These are phyloP conservation scores for Melieria crassipennis DNA, from an alignment of 2,888 invertebrate species.

Conservation along the genomic window DNA sequence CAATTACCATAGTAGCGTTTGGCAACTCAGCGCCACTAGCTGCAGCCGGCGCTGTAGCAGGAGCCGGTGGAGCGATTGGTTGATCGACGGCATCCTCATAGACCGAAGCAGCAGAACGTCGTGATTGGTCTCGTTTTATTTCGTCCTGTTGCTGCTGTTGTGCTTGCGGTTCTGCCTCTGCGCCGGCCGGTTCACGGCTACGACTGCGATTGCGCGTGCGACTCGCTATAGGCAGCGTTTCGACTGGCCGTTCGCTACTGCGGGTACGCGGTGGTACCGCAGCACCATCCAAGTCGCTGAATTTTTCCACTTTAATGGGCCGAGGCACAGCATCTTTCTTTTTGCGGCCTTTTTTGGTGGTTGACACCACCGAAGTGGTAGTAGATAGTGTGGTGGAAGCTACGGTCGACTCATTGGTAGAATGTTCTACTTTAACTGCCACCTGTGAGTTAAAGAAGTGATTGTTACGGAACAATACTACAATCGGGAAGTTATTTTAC, in stretches of 20 bases:
- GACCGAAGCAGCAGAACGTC: slow-evolving; percentile 51
- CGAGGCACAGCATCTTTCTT: slow-evolving; percentile 51
- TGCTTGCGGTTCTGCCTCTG: neutral
- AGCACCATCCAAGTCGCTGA: slow-evolving; percentile 52
- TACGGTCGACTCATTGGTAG: slow-evolving; percentile 41
- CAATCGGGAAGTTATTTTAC: too few species aligned
- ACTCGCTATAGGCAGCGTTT: slow-evolving; percentile 46
- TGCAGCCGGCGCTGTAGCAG: slow-evolving; percentile 14
- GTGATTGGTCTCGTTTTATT: slow-evolving; percentile 12
- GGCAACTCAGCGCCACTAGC: slow-evolving; percentile 28
- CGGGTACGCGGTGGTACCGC: neutral
- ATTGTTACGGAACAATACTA: neutral
- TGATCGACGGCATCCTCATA: slow-evolving; percentile 66
- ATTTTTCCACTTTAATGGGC: slow-evolving; percentile 61
- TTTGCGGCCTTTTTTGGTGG: slow-evolving; percentile 48
- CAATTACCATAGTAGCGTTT: slow-evolving; percentile 43
- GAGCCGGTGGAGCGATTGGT: slow-evolving; percentile 6
- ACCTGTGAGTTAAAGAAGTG: neutral
- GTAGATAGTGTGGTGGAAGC: slow-evolving; percentile 36
- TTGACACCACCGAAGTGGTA: slow-evolving; percentile 24
- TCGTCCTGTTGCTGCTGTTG: slow-evolving; percentile 29
- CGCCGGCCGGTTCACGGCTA: slow-evolving; percentile 29
- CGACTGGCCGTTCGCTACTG: too few species aligned
- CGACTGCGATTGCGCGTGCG: slow-evolving; percentile 54
- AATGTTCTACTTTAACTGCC: slow-evolving; percentile 35